These are phyloP conservation scores for Drosophila nigritarsus DNA, from an alignment of 2,888 invertebrate species.

Conservation along the genomic window DNA sequence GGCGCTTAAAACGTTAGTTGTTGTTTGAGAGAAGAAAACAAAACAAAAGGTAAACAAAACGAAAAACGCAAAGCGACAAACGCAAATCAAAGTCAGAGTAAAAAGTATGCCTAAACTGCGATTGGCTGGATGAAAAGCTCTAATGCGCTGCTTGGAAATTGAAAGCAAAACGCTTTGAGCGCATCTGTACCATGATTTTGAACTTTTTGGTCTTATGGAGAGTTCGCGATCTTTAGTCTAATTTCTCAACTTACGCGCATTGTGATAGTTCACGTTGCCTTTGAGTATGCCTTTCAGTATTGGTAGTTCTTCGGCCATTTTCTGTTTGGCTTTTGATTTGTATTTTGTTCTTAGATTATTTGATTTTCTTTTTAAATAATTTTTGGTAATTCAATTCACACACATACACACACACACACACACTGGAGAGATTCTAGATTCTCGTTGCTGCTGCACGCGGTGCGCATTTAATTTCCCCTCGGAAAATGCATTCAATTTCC, in stretches of 20 bases:
- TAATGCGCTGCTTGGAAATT: slow-evolving; percentile 44
- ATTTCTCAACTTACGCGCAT: slow-evolving; percentile 92
- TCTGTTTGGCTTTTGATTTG: slow-evolving; percentile 59
- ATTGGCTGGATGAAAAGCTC: slow-evolving; percentile 13
- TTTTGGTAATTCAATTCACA: slow-evolving; percentile 19
- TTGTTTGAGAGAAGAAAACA: slow-evolving; percentile 30
- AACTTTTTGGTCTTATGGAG: not conserved
- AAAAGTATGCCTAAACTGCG: slow-evolving; percentile 35
- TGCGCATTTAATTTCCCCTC: slow-evolving; percentile 49
- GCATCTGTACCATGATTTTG: slow-evolving; percentile 27
- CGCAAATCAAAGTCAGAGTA: slow-evolving; percentile 50
- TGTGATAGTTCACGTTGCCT: slow-evolving; percentile 95
- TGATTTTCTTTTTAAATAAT: slow-evolving; percentile 8
- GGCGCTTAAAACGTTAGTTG: slow-evolving; percentile 57
- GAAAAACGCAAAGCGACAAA: slow-evolving; percentile 3
- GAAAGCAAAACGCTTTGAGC: slow-evolving; percentile 46
- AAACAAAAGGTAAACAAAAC: slow-evolving; percentile 58
- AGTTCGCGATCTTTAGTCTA: slow-evolving; percentile 1
- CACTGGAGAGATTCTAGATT: slow-evolving; percentile 50
- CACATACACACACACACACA: slow-evolving; percentile 31
- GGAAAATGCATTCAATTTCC: slow-evolving; percentile 56
- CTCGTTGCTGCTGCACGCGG: slow-evolving; percentile 40
- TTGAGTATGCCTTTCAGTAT: slow-evolving; percentile 96
- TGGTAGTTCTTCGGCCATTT: slow-evolving; percentile 95
- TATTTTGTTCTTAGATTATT: not conserved